Evolutionary conservation across 2,888 invertebrate genomes (phyloP).

Genomic region (Tortrix viridana): DNA sequence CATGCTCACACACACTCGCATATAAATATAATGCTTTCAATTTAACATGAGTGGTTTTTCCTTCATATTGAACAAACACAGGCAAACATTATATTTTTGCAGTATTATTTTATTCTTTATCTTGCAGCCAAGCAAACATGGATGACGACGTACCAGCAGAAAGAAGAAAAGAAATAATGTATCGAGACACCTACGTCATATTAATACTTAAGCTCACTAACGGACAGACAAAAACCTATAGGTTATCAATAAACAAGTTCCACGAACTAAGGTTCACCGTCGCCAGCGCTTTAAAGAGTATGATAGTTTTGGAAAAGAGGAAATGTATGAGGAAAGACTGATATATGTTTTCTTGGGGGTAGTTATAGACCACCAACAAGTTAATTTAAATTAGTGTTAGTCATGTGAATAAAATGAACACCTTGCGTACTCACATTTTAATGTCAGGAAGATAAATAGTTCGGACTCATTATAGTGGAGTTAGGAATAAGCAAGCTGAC

Average conservation of each 20-base stretch:
- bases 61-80: too few relatives aligned
- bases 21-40: too few relatives aligned
- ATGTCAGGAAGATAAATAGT: too few relatives aligned
- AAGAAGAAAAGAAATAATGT: constrained; percentile 55
- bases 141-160: constrained; percentile 48
- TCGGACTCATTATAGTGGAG: too few relatives aligned
- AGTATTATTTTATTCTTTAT: constrained; percentile 13
- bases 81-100: not conserved
- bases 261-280: constrained; percentile 66
- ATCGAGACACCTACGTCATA: constrained; percentile 59
- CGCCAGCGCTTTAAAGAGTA: constrained; percentile 67
- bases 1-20: too few relatives aligned
- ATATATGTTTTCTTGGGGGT: constrained; percentile 53
- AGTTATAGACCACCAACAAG: not conserved
- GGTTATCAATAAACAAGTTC: constrained; percentile 65
- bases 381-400: too few relatives aligned
- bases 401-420: too few relatives aligned
- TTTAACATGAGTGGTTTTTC: too few relatives aligned
- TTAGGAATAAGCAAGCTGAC: too few relatives aligned
- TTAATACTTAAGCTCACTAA: constrained; percentile 59
- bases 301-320: constrained; percentile 69
- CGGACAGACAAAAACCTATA: constrained; percentile 53
- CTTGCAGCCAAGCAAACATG: constrained; percentile 66
- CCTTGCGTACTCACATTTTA: too few relatives aligned
- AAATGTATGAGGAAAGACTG: constrained; percentile 72